Evolutionary conservation across 2,113 vertebrate genomes (phyloP).

Genomic region (Etia nguti): DNA sequence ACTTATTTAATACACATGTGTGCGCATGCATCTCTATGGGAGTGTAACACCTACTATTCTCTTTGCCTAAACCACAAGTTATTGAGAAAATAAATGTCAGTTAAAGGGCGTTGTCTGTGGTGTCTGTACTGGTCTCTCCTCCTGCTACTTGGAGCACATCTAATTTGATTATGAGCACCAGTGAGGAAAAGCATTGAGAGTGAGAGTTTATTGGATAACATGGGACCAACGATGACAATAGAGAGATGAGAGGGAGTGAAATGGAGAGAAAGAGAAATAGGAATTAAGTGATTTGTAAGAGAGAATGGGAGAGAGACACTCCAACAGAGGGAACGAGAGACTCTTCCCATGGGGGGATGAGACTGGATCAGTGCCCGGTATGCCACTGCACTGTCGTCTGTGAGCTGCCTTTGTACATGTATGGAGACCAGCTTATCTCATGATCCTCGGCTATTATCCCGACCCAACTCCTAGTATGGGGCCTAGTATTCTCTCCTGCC

Average conservation of each 20-base stretch:
- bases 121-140: slow-evolving; percentile 52
- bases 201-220: slow-evolving; percentile 35
- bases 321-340: slow-evolving; percentile 8
- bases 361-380: slow-evolving; percentile 28
- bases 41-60: slow-evolving; percentile 50
- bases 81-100: slow-evolving; percentile 71
- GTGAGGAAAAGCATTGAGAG: slow-evolving; percentile 26
- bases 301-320: not conserved
- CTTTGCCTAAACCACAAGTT: slow-evolving; percentile 57
- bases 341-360: slow-evolving; percentile 38
- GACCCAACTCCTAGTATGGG: slow-evolving; percentile 20
- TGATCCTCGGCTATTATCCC: slow-evolving; percentile 34
- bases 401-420: slow-evolving; percentile 34
- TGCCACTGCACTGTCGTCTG: slow-evolving; percentile 54
- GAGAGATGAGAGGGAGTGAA: slow-evolving; percentile 23
- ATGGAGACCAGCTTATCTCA: slow-evolving; percentile 42
- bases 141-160: slow-evolving; percentile 53
- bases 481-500: not conserved
- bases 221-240: slow-evolving; percentile 19
- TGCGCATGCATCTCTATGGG: not conserved
- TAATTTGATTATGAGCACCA: slow-evolving; percentile 64
- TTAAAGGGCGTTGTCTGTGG: slow-evolving; percentile 69
- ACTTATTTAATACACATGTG: slow-evolving; percentile 28
- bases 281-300: slow-evolving; percentile 19
- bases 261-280: slow-evolving; percentile 19